A percentile compares a stretch with the other conserved stretches of the same genome.
Conservation (phyloP, 2,113 vertebrate genomes). For the Calypte anna region DNA sequence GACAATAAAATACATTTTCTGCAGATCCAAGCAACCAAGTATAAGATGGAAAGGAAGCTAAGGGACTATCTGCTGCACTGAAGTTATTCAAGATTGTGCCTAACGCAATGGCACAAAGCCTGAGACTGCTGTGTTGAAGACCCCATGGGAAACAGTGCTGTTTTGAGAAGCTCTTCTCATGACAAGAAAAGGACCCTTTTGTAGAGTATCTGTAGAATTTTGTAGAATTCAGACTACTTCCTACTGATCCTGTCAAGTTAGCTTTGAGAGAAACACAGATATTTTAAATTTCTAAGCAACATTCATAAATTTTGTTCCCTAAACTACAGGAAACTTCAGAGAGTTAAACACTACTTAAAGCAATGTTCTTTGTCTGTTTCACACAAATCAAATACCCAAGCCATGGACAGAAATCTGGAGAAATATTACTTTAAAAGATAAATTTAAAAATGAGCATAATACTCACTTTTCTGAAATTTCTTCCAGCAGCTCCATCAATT, state of each 20-base stretch:
- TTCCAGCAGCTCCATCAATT: constrained; percentile 95
- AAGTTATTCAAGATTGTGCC: neutral
- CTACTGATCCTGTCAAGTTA: neutral
- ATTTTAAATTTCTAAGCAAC: neutral
- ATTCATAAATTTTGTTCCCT: neutral
- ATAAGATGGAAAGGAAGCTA: neutral
- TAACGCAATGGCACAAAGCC: neutral
- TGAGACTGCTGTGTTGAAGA: neutral
- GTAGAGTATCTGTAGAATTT: neutral
- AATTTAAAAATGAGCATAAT: neutral
- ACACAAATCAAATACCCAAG: neutral
- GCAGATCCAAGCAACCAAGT: neutral
- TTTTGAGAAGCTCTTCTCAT: neutral
- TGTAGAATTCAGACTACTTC: neutral
- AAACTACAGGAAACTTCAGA: neutral
- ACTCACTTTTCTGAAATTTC: constrained; percentile 95
- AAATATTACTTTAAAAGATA: neutral
- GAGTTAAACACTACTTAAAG: neutral
- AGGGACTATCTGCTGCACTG: neutral
- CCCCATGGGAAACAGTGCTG: accelerated
- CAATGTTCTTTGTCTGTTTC: neutral
- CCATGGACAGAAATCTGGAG: neutral
- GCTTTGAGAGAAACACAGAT: neutral
- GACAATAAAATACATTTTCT: neutral
- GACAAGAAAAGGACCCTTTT: neutral